Evolutionary conservation across 2,888 invertebrate genomes (phyloP).

Genomic region (Pandemis heparana): DNA sequence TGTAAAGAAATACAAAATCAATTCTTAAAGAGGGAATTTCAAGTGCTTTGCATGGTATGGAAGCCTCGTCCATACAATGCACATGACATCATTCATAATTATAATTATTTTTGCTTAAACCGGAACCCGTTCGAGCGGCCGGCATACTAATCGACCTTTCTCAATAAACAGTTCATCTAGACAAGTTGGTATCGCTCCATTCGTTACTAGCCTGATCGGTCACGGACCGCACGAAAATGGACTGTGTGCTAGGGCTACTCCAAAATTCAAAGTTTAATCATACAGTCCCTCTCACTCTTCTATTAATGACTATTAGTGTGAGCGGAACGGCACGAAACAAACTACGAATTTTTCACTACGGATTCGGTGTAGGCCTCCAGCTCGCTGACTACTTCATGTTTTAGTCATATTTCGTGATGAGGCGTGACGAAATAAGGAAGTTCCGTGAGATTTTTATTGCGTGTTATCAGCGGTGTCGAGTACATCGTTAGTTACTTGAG

Average conservation of each 20-base stretch:
- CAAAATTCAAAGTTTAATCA: too few relatives aligned
- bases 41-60: background rate
- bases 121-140: slow-evolving; percentile 1
- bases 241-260: slow-evolving; percentile 40
- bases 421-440: slow-evolving; percentile 67
- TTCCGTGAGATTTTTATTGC: slow-evolving; percentile 61
- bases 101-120: slow-evolving; percentile 1
- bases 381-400: slow-evolving; percentile 46
- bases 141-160: slow-evolving; percentile 20
- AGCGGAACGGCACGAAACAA: too few relatives aligned
- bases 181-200: slow-evolving; percentile 52
- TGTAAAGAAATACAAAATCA: slow-evolving; percentile 1
- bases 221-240: slow-evolving; percentile 70
- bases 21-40: background rate
- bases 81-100: background rate
- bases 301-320: too few relatives aligned
- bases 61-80: background rate
- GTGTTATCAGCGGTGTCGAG: slow-evolving; percentile 46
- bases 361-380: too few relatives aligned
- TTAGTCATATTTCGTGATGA: slow-evolving; percentile 65
- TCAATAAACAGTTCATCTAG: slow-evolving; percentile 39
- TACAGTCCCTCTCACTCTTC: too few relatives aligned
- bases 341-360: too few relatives aligned
- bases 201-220: slow-evolving; percentile 67
- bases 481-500: slow-evolving; percentile 14